A percentile compares a stretch with the other conserved stretches of the same genome.
Evolutionary conservation across 1,140 invertebrate genomes (phyloP).

Genomic region (Listronotus oregonensis): DNA sequence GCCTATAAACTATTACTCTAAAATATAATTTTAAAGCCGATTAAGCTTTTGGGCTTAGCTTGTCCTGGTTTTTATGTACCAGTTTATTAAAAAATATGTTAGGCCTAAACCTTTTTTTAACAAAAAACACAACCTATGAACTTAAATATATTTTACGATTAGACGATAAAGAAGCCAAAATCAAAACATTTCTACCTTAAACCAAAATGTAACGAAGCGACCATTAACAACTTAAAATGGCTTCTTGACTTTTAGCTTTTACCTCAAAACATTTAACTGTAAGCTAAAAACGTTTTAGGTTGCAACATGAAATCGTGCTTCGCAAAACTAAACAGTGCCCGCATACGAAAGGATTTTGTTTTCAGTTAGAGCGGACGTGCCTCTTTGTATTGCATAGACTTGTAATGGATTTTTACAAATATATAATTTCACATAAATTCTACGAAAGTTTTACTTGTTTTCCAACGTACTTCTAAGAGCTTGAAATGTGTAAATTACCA

Average conservation of each 20-base stretch:
- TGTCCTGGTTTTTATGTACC: too few relatives aligned
- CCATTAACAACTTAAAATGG: conserved; percentile 31
- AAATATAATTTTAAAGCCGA: too few relatives aligned
- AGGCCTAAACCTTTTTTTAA: too few relatives aligned
- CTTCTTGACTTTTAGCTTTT: conserved; percentile 15
- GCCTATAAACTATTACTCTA: too few relatives aligned
- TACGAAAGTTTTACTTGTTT: background rate
- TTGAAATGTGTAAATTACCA: too few relatives aligned
- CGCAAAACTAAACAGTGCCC: conserved; percentile 20
- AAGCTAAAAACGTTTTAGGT: conserved; percentile 21
- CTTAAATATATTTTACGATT: too few relatives aligned
- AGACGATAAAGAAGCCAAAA: too few relatives aligned
- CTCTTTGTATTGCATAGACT: background rate
- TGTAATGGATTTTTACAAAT: conserved; percentile 12
- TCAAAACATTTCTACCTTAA: conserved; percentile 1
- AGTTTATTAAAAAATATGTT: too few relatives aligned
- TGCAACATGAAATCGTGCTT: conserved; percentile 11
- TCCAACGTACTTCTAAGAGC: too few relatives aligned
- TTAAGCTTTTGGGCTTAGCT: too few relatives aligned
- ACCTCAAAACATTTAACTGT: conserved; percentile 31
- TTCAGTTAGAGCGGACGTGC: conserved; percentile 21
- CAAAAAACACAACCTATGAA: too few relatives aligned
- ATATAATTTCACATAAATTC: conserved; percentile 3
- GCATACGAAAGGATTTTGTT: conserved; percentile 29
- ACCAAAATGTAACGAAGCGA: conserved; percentile 16